Base-by-base conservation (phyloP, 2,113 vertebrate species). In the Emydura subglobosa region DNA sequence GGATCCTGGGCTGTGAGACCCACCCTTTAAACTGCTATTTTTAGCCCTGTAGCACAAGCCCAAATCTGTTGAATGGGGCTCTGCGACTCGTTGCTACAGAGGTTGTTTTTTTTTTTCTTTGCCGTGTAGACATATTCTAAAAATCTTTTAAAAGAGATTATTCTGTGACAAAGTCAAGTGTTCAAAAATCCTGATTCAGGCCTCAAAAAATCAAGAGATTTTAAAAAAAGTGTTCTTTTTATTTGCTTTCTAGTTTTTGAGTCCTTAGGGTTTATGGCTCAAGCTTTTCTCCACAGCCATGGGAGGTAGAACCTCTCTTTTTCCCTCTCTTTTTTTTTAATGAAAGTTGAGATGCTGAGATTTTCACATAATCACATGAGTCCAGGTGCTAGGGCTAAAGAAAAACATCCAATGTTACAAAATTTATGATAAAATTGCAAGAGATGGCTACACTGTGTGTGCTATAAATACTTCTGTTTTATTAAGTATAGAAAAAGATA, bases 401-500 rank as follows among this genome's bases (percentile, higher is more conserved):
- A 59, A 59, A 59, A 59, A 59, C 25, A 59, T 10, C 55, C 21
- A 22, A 25, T 59, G 10, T 59, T 25, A 59, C 27, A 59, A 53
- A 53, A 53, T 53, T 53, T 53, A 53, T 59, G 49, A 68, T 91
- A 83, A 12, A 94, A 86, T 31, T 89, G 39, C 22, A 54, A 80
- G 65, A 84, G 72, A 10, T 82, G 47, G 44, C 78, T 59, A n/a
- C 2, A 2, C 57, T 50, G 44, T 80, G 44, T 91, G 79, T 93
- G 55, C 47, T 50, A 91, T 89, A 97, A 97, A 87, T 87, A 96
- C 86, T 91, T 97, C 87, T 91, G 94, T 95, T 96, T 96, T 95
- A 91, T 89, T 97, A 93, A 89, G 81, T 96, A 91, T 97, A 94
- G 82, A 95, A 97, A 96, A 89, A 74, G 87, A 92, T 93, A 87